A percentile compares a stretch with the other conserved stretches of the same genome.
phyloP scores from a whole-genome alignment of 1,140 invertebrate genomes.

The Cherax destructor region DNA sequence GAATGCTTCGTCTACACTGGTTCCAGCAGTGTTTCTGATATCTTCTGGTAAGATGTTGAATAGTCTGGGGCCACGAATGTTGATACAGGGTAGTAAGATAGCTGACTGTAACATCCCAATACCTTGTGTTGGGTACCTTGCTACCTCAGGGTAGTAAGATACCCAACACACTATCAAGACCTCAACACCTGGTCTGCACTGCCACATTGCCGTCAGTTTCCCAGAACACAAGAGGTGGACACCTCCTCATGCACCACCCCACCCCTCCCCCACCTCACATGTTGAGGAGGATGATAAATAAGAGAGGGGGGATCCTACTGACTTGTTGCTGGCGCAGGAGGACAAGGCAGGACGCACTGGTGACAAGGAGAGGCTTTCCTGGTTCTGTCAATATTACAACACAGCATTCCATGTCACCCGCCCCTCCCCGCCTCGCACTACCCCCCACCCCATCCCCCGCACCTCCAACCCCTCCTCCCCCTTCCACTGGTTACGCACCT shows the following conservation, averaged over 20 bases:
- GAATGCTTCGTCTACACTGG: too few species aligned
- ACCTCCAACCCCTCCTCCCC: too few species aligned
- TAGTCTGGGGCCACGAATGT: too few species aligned
- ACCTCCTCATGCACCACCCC: not conserved
- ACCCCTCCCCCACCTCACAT: not conserved
- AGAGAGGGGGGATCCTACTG: conserved; percentile 31
- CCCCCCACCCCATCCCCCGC: too few species aligned
- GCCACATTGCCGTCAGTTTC: not conserved
- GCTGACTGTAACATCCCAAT: too few species aligned
- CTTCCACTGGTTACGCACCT: too few species aligned
- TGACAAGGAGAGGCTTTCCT: conserved; percentile 60
- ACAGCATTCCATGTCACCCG: conserved; percentile 35
- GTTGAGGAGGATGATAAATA: conserved; percentile 54
- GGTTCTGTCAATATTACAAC: conserved; percentile 57
- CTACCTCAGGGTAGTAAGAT: too few species aligned
- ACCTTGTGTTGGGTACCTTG: too few species aligned
- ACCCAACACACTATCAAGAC: not conserved
- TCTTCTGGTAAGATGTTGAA: too few species aligned
- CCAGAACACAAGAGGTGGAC: not conserved
- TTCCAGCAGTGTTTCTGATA: too few species aligned
- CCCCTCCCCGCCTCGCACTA: not conserved
- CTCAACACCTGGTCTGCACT: not conserved
- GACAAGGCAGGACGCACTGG: conserved; percentile 55
- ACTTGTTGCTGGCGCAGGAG: conserved; percentile 52
- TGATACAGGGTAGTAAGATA: too few species aligned